Percentiles rank a stretch among this genome's conserved stretches.
phyloP scores from a whole-genome alignment of 1,140 invertebrate species.

The Bombus pyrosoma region DNA sequence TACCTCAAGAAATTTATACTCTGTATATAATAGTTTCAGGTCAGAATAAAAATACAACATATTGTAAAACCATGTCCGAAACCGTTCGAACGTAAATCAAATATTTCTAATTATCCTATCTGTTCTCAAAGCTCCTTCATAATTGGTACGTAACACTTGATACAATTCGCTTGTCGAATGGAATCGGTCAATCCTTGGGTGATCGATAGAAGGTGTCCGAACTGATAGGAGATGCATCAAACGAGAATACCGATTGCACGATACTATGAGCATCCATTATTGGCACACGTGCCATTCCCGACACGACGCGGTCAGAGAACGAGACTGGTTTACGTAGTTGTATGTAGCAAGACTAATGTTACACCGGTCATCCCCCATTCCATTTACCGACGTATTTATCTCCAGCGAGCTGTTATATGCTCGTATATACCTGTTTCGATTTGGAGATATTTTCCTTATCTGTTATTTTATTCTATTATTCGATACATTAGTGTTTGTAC shows the following conservation, averaged over 20 bases:
- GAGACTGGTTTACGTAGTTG: slow-evolving; percentile 49
- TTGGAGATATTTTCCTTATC: neutral
- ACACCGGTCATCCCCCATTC: slow-evolving; percentile 42
- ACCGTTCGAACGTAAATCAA: neutral
- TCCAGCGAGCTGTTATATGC: neutral
- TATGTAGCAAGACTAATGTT: slow-evolving; percentile 54
- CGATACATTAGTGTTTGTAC: neutral
- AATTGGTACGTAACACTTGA: neutral
- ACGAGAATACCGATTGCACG: slow-evolving; percentile 9
- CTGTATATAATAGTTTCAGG: too few relatives aligned
- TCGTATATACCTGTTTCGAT: neutral
- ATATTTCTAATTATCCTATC: neutral
- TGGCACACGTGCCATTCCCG: slow-evolving; percentile 44
- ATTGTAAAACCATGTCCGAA: neutral
- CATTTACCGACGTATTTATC: slow-evolving; percentile 40
- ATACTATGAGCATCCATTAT: slow-evolving; percentile 49
- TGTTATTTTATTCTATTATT: neutral
- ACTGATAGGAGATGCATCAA: neutral
- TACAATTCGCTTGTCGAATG: neutral
- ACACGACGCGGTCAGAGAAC: slow-evolving; percentile 42
- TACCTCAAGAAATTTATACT: too few relatives aligned
- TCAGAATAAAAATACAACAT: too few relatives aligned
- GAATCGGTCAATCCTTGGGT: neutral
- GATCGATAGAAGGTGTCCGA: slow-evolving; percentile 11
- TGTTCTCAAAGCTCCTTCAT: neutral